These are phyloP conservation scores for Cephalopterus ornatus DNA, from an alignment of 2,113 vertebrate genomes.

Conservation along the genomic window DNA sequence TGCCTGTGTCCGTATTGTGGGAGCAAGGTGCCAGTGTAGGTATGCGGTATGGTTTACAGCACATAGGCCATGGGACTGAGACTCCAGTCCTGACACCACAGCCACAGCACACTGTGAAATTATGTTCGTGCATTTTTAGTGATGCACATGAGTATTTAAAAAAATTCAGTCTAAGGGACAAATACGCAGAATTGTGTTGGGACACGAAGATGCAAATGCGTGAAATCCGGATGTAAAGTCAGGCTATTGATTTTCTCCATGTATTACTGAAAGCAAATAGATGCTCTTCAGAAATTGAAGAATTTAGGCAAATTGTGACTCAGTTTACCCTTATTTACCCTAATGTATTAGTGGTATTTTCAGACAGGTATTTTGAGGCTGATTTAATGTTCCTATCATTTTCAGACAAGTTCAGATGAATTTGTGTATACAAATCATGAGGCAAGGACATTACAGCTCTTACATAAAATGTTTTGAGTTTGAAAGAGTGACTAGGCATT, in stretches of 20 bases:
- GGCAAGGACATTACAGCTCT: neutral
- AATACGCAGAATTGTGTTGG: neutral
- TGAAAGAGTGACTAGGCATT: neutral
- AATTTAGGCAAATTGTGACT: neutral
- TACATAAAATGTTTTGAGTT: neutral
- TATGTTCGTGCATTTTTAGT: neutral
- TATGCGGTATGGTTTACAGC: rapidly evolving
- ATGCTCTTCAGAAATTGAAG: neutral
- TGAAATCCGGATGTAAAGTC: neutral
- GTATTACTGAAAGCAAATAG: neutral
- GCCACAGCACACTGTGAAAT: neutral
- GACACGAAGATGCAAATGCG: neutral
- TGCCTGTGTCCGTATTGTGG: rapidly evolving
- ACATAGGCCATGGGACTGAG: neutral
- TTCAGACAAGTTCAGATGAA: neutral
- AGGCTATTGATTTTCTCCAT: neutral
- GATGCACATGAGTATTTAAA: rapidly evolving
- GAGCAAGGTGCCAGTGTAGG: neutral
- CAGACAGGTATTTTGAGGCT: neutral
- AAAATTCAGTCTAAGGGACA: neutral
- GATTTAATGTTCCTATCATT: neutral
- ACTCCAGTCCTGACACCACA: neutral
- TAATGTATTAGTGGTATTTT: neutral
- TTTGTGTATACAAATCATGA: neutral
- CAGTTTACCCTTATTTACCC: neutral